A percentile compares a stretch with the other conserved stretches of the same genome.
Conservation (phyloP, 35 echinoderm and acorn worm species). For the Heliocidaris erythrogramma region DNA sequence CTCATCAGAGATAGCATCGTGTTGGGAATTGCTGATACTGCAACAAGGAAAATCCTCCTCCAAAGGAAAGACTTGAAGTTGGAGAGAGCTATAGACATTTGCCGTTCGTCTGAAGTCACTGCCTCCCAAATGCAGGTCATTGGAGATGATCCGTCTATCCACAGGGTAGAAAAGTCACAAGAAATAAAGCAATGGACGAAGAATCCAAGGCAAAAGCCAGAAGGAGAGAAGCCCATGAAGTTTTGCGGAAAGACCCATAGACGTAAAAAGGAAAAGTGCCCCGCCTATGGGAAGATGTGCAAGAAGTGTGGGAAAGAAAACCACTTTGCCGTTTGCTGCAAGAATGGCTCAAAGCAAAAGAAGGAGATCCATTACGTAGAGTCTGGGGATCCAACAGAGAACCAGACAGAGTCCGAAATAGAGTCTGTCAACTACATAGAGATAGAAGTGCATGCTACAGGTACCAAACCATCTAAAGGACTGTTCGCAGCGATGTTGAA, state of each 20-base stretch:
- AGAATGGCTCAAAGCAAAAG: too few relatives aligned
- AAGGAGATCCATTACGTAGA: neutral
- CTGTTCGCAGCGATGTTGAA: neutral
- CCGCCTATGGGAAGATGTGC: neutral
- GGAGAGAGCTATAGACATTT: neutral
- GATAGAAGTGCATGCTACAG: neutral
- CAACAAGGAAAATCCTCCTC: too few relatives aligned
- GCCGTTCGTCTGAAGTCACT: neutral
- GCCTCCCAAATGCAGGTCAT: neutral
- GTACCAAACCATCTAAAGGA: neutral
- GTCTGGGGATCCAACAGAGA: neutral
- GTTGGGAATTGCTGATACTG: too few relatives aligned
- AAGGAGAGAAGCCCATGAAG: neutral
- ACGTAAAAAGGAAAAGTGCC: neutral
- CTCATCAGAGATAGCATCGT: too few relatives aligned
- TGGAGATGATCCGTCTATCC: neutral
- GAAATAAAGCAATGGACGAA: neutral
- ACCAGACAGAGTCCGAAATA: neutral
- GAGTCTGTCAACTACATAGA: neutral
- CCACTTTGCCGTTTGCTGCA: too few relatives aligned
- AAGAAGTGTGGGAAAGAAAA: neutral
- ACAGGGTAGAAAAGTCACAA: neutral
- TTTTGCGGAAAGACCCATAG: neutral
- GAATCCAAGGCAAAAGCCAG: neutral
- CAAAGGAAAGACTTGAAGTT: too few relatives aligned